Conservation (phyloP, 2,888 invertebrate genomes). For the Punctoribates punctum region DNA sequence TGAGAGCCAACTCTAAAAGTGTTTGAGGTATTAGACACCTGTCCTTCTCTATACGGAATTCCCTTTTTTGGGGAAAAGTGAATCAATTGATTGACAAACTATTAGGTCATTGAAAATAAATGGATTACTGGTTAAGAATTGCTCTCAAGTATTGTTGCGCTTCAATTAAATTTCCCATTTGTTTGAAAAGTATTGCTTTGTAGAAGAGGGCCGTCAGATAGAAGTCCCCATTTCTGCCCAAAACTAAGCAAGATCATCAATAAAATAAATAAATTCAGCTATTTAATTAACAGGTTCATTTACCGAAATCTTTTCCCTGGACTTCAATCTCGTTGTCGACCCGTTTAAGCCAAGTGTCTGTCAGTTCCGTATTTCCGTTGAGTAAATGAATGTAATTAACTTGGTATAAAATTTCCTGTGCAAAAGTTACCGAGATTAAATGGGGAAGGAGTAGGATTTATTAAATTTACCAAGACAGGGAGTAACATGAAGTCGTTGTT, state of each 20-base stretch:
- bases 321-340: slow-evolving; percentile 38
- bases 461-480: slow-evolving; percentile 30
- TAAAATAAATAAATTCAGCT: too few relatives aligned
- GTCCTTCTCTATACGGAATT: neutral
- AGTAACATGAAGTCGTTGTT: slow-evolving; percentile 32
- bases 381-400: slow-evolving; percentile 39
- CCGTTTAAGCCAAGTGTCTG: slow-evolving; percentile 29
- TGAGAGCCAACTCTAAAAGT: neutral
- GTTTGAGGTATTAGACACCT: slow-evolving; percentile 9
- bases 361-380: neutral
- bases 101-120: neutral
- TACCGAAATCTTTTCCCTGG: slow-evolving; percentile 35
- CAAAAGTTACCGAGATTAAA: neutral
- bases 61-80: neutral
- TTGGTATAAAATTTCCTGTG: slow-evolving; percentile 41
- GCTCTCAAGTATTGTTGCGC: slow-evolving; percentile 18
- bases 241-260: neutral
- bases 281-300: neutral
- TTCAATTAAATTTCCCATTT: slow-evolving; percentile 13
- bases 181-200: slow-evolving; percentile 8
- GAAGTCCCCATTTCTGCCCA: neutral
- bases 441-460: too few relatives aligned
- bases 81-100: neutral
- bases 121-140: neutral
- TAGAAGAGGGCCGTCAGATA: slow-evolving; percentile 23